Conservation (phyloP, 2,888 invertebrate species). For the Epinotia demarniana region DNA sequence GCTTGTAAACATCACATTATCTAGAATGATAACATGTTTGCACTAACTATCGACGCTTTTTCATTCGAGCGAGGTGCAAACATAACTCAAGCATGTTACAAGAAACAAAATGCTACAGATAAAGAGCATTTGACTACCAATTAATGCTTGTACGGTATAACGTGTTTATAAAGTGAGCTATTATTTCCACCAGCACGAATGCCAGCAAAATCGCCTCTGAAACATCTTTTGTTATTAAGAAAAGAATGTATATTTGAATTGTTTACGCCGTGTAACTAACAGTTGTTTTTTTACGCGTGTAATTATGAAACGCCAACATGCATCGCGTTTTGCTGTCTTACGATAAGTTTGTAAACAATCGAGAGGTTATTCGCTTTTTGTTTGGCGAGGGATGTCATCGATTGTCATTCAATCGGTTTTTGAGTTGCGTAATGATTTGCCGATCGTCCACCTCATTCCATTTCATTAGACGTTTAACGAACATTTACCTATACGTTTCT, state of each 20-base stretch:
- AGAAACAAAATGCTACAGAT: not conserved
- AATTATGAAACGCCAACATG: not conserved
- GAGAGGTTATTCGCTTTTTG: not conserved
- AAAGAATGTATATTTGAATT: constrained; percentile 20
- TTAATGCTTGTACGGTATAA: not conserved
- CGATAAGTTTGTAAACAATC: not conserved
- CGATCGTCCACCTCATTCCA: not conserved
- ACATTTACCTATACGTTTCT: no score
- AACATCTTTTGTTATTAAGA: constrained; percentile 30
- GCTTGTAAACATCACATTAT: no score
- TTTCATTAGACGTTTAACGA: no score
- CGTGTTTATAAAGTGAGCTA: constrained; percentile 37
- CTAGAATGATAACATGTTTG: no score
- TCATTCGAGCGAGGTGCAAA: not conserved
- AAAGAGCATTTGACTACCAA: not conserved
- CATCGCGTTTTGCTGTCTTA: not conserved
- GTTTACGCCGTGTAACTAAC: constrained; percentile 2
- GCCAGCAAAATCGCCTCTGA: constrained; percentile 8
- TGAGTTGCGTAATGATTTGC: not conserved
- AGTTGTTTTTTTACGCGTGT: not conserved
- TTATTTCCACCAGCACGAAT: constrained; percentile 35
- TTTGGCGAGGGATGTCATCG: not conserved
- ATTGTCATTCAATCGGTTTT: not conserved
- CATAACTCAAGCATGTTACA: not conserved
- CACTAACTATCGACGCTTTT: not conserved